Base-by-base conservation (phyloP, 2,113 vertebrate genomes). In the Pitta sordida region DNA sequence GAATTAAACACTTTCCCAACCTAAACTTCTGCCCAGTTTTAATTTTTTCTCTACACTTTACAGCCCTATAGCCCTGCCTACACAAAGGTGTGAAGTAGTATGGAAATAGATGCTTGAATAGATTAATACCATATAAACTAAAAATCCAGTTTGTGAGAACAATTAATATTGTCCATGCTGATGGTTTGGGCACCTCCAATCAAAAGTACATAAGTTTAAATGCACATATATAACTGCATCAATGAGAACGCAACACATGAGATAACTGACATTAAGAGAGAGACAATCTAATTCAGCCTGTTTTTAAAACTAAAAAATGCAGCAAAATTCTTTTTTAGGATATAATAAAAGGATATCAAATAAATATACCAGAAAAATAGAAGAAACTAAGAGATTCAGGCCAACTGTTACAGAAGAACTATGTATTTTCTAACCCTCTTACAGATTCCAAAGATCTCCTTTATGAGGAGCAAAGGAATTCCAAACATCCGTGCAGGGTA, bases 391-490 rank as follows among this genome's bases (percentile, higher is more conserved):
- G 5, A 88, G 52, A 75, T 92, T 62, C 77, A 83, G 88, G 59
- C 55, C 62, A 83, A 73, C 65, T 74, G 67, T 90, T 90, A 51
- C 1, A 39, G 46, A 75, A 88, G 27, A 43, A 41, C 58, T 13
- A 37, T 5, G 6, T 86, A 79, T 58, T 94, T 91, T 95, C 88
- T 94, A 94, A 90, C 78, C 82, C 82, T 95, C 68, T 83, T 91
- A 92, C 51, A 85, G 87, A 93, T 68, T 95, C 83, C 77, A 96
- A 93, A 92, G 82, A 96, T 91, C 96, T 95, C 95, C 86, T 97
- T 95, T 93, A 77, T 60, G 76, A 62, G 67, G 43, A 96, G 88
- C 83, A 95, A 97, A 97, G 76, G 96, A 97, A 97, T 97, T 97
- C 88, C 87, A 96, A 86, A 84, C 94, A 97, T 97, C 91, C 62